Evolutionary conservation across 64 coral and sea anemone species (phyloP), one percentile per base, ranked within the genome.

Genomic region (Cladopsammia gracilis): DNA sequence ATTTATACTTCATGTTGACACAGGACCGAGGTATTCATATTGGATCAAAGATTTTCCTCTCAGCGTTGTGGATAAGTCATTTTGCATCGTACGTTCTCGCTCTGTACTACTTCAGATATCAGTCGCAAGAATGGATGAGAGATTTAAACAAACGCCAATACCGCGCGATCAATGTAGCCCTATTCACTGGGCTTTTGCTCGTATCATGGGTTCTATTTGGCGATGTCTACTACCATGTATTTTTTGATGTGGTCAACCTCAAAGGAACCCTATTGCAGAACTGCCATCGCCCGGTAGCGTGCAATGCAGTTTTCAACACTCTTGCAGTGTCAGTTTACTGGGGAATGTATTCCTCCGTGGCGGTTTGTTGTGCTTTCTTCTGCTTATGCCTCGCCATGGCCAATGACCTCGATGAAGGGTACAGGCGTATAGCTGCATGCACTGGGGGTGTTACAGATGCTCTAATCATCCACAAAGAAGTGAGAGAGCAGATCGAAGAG

Each of bases 161-260:
- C 71, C 82, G 70, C 24, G 47, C 54, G 6, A 56, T 78, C 48
- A 93, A 93, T 34, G 50, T 70, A n/a, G 71, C 83, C 14, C 62
- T 93, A 8, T 69, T 77, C 10, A 78, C 85, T 19, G 91, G 91
- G 42, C 20, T 93, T 24, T n/a, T 86, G 10, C 54, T 93, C 16
- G 83, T 93, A 14, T 86, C 91, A 10, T 93, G 82, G 70, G 73
- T 93, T 54, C 59, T 93, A 48, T 93, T 93, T 66, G 83, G 83
- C 5, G 91, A 93, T 58, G 91, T 59, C 3, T 77, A 86, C 34
- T 93, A 69, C n/a, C 91, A 93, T 70, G 73, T 93, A 4, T 87
- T 93, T 42, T 93, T 93, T 87, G 91, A 93, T 52, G 76, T 93
- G 51, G 91, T 87, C 9, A 50, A 93, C 50, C 87, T 93, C 11